These are phyloP conservation scores for Pristionchus entomophagus DNA, from an alignment of 2,888 invertebrate species.

Conservation along the genomic window DNA sequence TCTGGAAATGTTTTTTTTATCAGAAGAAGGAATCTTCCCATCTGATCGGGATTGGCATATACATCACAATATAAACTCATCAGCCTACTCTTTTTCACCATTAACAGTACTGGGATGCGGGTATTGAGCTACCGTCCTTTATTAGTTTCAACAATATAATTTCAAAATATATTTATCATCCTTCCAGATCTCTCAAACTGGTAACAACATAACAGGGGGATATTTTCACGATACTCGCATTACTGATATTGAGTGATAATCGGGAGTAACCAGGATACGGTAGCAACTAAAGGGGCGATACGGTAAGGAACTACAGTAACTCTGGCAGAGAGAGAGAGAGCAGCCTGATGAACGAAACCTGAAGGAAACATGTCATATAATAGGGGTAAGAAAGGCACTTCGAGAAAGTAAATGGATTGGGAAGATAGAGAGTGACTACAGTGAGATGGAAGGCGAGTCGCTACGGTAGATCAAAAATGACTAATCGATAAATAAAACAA, in stretches of 20 bases:
- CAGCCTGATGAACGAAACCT: background rate
- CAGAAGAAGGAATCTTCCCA: no score
- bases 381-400: conserved; percentile 22
- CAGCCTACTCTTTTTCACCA: no score
- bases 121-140: background rate
- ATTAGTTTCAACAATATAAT: background rate
- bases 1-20: no score
- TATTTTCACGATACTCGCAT: background rate
- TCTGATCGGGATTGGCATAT: no score
- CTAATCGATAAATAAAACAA: background rate
- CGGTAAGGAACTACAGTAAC: background rate
- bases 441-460: background rate
- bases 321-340: background rate
- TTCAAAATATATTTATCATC: background rate
- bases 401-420: background rate
- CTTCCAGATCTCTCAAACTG: conserved; percentile 17
- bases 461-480: background rate
- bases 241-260: background rate
- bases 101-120: background rate
- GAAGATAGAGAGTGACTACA: background rate
- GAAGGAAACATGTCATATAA: conserved; percentile 20
- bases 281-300: background rate
- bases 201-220: conserved; percentile 21
- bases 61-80: no score
- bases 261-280: background rate